A percentile compares a stretch with the other conserved stretches of the same genome.
These are phyloP conservation scores for Rhamnusium bicolor DNA, from an alignment of 2,888 invertebrate species.

Conservation along the genomic window DNA sequence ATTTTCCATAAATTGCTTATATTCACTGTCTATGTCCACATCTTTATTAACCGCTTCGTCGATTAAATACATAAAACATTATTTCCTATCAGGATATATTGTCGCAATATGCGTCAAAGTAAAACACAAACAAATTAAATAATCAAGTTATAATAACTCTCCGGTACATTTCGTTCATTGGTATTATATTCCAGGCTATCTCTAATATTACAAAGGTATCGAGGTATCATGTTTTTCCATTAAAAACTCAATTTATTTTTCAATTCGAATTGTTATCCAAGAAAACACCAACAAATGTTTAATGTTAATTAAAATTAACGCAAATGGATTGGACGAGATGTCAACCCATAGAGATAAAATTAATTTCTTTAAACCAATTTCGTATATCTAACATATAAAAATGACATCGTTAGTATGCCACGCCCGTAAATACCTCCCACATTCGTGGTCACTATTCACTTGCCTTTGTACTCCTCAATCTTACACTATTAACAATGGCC, in stretches of 20 bases:
- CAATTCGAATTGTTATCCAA: slow-evolving; percentile 22
- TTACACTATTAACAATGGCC: slow-evolving; percentile 71
- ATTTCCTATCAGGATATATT: background rate
- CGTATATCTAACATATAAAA: slow-evolving; percentile 66
- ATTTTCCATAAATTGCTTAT: too few relatives aligned
- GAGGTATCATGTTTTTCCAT: slow-evolving; percentile 18
- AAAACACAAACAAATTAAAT: background rate
- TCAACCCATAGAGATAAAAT: slow-evolving; percentile 54
- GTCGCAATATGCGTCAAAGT: background rate
- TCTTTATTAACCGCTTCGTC: too few relatives aligned
- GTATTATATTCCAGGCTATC: slow-evolving; percentile 25
- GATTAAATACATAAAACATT: background rate
- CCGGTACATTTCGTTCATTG: background rate
- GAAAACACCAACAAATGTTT: slow-evolving; percentile 31
- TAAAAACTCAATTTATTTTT: slow-evolving; percentile 41
- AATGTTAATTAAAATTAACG: slow-evolving; percentile 62
- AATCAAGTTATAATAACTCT: background rate
- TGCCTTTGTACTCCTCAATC: slow-evolving; percentile 69
- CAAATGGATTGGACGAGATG: slow-evolving; percentile 53
- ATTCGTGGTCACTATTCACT: slow-evolving; percentile 67
- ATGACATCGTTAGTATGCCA: slow-evolving; percentile 66
- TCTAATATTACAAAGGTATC: slow-evolving; percentile 10
- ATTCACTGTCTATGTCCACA: too few relatives aligned
- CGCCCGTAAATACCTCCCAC: slow-evolving; percentile 68
- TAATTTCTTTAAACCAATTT: slow-evolving; percentile 65